Conservation (phyloP, 2,888 invertebrate species). For the Drosophila stalkeri region DNA sequence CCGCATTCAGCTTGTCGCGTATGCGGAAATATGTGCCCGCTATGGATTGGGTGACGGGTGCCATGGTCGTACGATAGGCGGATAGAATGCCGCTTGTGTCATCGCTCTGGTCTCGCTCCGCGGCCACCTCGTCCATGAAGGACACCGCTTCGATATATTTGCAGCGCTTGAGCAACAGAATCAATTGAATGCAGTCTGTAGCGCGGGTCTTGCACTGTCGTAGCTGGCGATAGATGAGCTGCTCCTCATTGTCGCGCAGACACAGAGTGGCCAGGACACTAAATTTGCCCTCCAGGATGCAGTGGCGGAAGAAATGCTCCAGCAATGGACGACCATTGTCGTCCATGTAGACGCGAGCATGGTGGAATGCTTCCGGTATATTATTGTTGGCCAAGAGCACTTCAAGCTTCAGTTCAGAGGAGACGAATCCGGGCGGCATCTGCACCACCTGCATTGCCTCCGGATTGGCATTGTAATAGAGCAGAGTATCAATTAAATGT, state of each 20-base stretch:
- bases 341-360: constrained; percentile 80
- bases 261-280: constrained; percentile 80
- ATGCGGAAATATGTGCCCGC: constrained; percentile 82
- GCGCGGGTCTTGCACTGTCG: constrained; percentile 69
- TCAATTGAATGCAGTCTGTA: constrained; percentile 82
- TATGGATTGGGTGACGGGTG: constrained; percentile 81
- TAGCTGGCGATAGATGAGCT: constrained; percentile 78
- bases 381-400: constrained; percentile 83
- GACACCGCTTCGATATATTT: constrained; percentile 84
- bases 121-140: constrained; percentile 82
- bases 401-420: constrained; percentile 73
- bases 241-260: constrained; percentile 81
- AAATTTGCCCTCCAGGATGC: constrained; percentile 75
- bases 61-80: constrained; percentile 83
- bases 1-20: constrained; percentile 68
- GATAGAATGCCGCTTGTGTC: constrained; percentile 81
- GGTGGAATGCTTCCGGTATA: constrained; percentile 83
- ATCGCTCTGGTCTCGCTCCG: constrained; percentile 41
- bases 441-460: constrained; percentile 79
- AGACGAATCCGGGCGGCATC: constrained; percentile 72
- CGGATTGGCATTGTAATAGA: constrained; percentile 70
- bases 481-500: constrained; percentile 78
- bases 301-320: constrained; percentile 79
- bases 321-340: constrained; percentile 73
- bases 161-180: constrained; percentile 82